Evolutionary conservation across 1,140 invertebrate species (phyloP).

Genomic region (Solen grandis): DNA sequence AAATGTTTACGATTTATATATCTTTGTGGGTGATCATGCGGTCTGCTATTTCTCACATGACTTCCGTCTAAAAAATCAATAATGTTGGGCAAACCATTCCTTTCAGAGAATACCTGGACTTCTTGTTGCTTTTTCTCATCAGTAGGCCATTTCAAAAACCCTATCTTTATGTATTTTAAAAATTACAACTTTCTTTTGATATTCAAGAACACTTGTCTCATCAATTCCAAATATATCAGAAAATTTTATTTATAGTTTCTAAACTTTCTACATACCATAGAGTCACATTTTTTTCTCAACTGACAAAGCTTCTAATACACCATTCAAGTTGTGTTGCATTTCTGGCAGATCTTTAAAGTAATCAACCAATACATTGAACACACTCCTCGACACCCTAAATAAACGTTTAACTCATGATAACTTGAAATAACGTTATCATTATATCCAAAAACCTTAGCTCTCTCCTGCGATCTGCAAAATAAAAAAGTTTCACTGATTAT

Average conservation of each 20-base stretch:
- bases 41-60: slow-evolving; percentile 56
- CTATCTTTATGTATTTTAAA: slow-evolving; percentile 22
- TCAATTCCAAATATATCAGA: slow-evolving; percentile 56
- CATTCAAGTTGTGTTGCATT: not conserved
- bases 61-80: slow-evolving; percentile 57
- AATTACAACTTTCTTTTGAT: slow-evolving; percentile 12
- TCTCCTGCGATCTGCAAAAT: slow-evolving; percentile 2
- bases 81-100: slow-evolving; percentile 57
- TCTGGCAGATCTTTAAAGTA: slow-evolving; percentile 9
- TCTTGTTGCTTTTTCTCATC: slow-evolving; percentile 2
- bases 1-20: slow-evolving; percentile 60
- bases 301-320: slow-evolving; percentile 27
- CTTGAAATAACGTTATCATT: slow-evolving; percentile 27
- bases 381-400: too few species aligned
- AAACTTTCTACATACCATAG: slow-evolving; percentile 50
- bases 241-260: slow-evolving; percentile 43
- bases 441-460: slow-evolving; percentile 9
- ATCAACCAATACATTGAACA: slow-evolving; percentile 6
- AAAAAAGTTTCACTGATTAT: too few species aligned
- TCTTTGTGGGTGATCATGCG: slow-evolving; percentile 27
- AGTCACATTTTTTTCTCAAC: slow-evolving; percentile 52
- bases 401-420: slow-evolving; percentile 12
- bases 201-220: slow-evolving; percentile 33
- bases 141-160: too few species aligned
- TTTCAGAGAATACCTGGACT: too few species aligned